These are phyloP conservation scores for Dorcus hopei DNA, from an alignment of 2,888 invertebrate genomes.

Conservation along the genomic window DNA sequence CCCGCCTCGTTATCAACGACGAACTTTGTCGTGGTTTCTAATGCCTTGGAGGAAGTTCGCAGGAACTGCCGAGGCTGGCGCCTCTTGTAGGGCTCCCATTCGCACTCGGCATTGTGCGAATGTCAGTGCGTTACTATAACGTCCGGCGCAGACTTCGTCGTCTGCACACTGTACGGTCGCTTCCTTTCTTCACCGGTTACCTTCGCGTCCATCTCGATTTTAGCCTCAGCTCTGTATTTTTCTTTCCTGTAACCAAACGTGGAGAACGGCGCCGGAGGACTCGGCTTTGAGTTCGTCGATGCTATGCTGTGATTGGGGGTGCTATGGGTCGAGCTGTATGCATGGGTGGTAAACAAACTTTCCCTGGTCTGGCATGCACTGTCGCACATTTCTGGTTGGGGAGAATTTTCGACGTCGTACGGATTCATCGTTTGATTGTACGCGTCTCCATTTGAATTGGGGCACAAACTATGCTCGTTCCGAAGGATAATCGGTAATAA, in stretches of 20 bases:
- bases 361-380: slow-evolving; percentile 82
- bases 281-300: slow-evolving; percentile 36
- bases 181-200: slow-evolving; percentile 39
- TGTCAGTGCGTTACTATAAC: slow-evolving; percentile 84
- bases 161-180: slow-evolving; percentile 76
- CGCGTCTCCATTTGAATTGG: slow-evolving; percentile 36
- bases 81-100: slow-evolving; percentile 60
- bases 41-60: slow-evolving; percentile 40
- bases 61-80: slow-evolving; percentile 53
- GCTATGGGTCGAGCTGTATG: slow-evolving; percentile 43
- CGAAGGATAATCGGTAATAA: slow-evolving; percentile 46
- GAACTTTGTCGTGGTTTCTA: neutral
- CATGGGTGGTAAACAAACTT: slow-evolving; percentile 61
- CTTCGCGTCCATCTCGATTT: slow-evolving; percentile 55
- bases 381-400: slow-evolving; percentile 62
- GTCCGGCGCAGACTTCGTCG: slow-evolving; percentile 86
- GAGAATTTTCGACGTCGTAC: slow-evolving; percentile 27
- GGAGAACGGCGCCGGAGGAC: slow-evolving; percentile 51
- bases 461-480: slow-evolving; percentile 37
- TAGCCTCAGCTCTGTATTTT: slow-evolving; percentile 58
- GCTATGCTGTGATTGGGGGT: slow-evolving; percentile 46
- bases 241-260: slow-evolving; percentile 56
- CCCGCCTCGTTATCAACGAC: neutral
- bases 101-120: slow-evolving; percentile 65
- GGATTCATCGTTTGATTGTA: slow-evolving; percentile 32